Percentiles rank a stretch among this genome's conserved stretches.
phyloP scores from a whole-genome alignment of 2,888 invertebrate species.

The Lasioglossum figueresi region DNA sequence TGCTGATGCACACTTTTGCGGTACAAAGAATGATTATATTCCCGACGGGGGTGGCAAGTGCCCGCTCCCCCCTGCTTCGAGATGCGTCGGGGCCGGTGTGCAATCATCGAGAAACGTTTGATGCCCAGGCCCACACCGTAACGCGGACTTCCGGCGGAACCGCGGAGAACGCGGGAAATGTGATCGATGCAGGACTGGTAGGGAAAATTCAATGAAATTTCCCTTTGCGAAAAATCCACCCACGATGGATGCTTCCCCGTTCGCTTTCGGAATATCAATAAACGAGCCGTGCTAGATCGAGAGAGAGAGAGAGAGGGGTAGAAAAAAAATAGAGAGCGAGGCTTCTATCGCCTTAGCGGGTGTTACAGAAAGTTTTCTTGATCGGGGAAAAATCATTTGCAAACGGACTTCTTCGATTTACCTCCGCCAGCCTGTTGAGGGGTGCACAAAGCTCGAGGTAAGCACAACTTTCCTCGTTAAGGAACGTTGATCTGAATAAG shows the following conservation, averaged over 20 bases:
- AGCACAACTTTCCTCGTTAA: conserved; percentile 80
- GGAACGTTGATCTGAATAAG: conserved; percentile 75
- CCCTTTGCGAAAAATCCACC: conserved; percentile 7
- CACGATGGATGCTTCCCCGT: not conserved
- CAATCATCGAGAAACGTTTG: conserved; percentile 55
- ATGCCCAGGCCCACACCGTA: conserved; percentile 20
- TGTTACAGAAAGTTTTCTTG: conserved; percentile 5
- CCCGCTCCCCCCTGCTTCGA: conserved; percentile 13
- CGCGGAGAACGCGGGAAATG: conserved; percentile 6
- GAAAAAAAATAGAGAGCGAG: not conserved
- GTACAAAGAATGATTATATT: conserved; percentile 60
- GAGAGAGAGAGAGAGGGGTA: not conserved
- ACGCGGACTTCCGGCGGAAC: conserved; percentile 1
- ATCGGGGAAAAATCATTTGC: conserved; percentile 40
- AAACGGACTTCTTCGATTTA: conserved; percentile 55
- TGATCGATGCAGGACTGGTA: conserved; percentile 8
- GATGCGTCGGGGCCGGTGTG: conserved; percentile 24
- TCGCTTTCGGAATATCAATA: conserved; percentile 7
- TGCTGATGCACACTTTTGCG: conserved; percentile 61
- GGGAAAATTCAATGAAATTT: conserved; percentile 7
- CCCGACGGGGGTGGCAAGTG: conserved; percentile 33
- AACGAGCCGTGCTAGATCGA: not conserved
- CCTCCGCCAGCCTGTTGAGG: conserved; percentile 56
- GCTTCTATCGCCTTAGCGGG: not conserved
- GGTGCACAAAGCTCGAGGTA: conserved; percentile 63